Evolutionary conservation across 2,797 vertebrate species (phyloP).

Genomic region (Lerista edwardsae): DNA sequence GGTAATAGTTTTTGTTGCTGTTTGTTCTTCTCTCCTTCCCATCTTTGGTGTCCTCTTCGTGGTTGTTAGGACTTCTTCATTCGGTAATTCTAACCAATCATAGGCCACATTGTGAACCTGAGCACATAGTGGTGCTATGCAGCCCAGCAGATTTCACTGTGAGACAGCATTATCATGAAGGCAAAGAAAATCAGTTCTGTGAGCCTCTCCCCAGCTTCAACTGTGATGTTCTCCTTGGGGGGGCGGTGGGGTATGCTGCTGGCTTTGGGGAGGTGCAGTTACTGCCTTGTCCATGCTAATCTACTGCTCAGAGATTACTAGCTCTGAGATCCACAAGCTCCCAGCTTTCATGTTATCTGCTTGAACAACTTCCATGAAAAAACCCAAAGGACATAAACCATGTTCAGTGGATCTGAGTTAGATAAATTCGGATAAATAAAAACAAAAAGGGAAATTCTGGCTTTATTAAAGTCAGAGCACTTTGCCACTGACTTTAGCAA

Average conservation of each 20-base stretch:
- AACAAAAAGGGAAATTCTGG: neutral
- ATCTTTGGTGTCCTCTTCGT: neutral
- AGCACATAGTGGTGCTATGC: neutral
- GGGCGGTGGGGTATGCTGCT: too few species aligned
- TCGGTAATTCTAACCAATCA: neutral
- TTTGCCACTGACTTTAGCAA: constrained; percentile 11
- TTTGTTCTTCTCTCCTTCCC: neutral
- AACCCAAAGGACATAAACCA: neutral
- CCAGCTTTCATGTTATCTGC: neutral
- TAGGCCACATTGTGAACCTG: too few species aligned
- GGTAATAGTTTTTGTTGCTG: neutral
- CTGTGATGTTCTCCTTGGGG: too few species aligned
- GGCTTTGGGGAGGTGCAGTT: too few species aligned
- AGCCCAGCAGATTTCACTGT: neutral
- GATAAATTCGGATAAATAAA: constrained; percentile 9
- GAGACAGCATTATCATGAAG: neutral
- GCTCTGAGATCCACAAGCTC: neutral
- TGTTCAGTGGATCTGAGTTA: neutral
- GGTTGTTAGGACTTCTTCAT: neutral
- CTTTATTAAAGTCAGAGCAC: constrained; percentile 9
- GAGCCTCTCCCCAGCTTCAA: too few species aligned
- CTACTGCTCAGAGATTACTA: neutral
- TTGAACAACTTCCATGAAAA: neutral
- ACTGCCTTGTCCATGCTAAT: too few species aligned
- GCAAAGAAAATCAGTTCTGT: neutral